A percentile compares a stretch with the other conserved stretches of the same genome.
Evolutionary conservation across 2,113 vertebrate genomes (phyloP).

Genomic region (Phainopepla nitens): DNA sequence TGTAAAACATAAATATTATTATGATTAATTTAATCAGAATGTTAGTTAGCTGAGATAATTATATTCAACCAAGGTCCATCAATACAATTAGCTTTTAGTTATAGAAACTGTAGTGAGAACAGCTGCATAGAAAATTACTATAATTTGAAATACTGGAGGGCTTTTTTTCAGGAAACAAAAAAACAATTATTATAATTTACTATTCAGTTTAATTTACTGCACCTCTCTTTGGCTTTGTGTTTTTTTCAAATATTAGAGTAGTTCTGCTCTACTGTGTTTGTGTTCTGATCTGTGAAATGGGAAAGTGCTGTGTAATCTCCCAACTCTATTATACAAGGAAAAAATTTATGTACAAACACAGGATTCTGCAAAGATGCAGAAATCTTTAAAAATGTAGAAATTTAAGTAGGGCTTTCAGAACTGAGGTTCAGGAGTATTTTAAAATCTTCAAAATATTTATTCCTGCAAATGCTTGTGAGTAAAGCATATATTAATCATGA

Average conservation of each 20-base stretch:
- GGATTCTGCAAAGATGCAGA: neutral
- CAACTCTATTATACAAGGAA: neutral
- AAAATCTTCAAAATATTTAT: neutral
- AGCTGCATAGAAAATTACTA: neutral
- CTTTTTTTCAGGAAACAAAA: neutral
- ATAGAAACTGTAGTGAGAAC: neutral
- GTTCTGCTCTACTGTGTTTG: neutral
- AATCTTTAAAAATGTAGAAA: neutral
- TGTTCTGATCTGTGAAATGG: neutral
- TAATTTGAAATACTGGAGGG: neutral
- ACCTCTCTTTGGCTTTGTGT: neutral
- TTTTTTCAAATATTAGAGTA: neutral
- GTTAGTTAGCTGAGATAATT: neutral
- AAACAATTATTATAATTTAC: neutral
- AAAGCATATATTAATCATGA: neutral
- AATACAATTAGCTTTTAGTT: neutral
- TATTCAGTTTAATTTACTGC: neutral
- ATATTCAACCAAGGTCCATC: neutral
- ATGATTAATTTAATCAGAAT: constrained; percentile 10
- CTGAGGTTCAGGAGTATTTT: neutral
- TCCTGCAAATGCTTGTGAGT: neutral
- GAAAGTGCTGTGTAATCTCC: neutral
- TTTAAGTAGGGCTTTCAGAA: neutral
- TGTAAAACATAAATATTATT: neutral
- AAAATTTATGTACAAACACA: neutral